phyloP scores from a whole-genome alignment of 2,113 vertebrate species.

The Willisornis vidua region DNA sequence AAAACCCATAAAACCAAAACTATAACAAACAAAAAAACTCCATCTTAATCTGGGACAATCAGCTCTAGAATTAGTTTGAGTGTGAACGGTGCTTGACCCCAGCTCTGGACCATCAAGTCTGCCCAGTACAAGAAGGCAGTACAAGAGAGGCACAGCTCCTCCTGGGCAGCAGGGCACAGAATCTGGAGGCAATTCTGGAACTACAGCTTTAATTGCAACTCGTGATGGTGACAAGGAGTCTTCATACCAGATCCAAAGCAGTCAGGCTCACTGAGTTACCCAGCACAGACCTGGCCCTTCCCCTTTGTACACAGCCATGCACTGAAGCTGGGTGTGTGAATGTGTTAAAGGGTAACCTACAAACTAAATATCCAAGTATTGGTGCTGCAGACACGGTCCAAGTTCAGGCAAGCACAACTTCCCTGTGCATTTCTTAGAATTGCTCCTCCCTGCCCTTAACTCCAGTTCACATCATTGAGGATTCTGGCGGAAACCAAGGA shows the following conservation, averaged over 20 bases:
- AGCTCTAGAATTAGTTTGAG: not conserved
- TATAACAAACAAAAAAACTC: not conserved
- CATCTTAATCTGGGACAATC: not conserved
- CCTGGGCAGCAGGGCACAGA: not conserved
- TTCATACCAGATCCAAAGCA: not conserved
- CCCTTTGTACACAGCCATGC: not conserved
- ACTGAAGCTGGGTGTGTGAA: not conserved
- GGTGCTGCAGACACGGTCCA: not conserved
- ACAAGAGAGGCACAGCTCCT: not conserved
- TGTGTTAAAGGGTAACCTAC: not conserved
- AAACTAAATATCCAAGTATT: not conserved
- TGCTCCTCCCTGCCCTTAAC: not conserved
- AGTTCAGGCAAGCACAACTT: not conserved
- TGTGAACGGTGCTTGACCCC: not conserved
- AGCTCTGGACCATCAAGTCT: not conserved
- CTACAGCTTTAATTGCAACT: not conserved
- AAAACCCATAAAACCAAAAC: not conserved
- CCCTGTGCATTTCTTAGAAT: not conserved
- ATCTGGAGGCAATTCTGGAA: not conserved
- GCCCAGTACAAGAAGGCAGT: not conserved
- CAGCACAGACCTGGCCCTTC: not conserved
- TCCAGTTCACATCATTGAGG: slow-evolving; percentile 22
- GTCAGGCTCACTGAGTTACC: not conserved
- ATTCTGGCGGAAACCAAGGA: slow-evolving; percentile 40
- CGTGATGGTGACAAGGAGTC: not conserved